phyloP scores from a whole-genome alignment of 2,113 vertebrate genomes.

The Scomber japonicus region DNA sequence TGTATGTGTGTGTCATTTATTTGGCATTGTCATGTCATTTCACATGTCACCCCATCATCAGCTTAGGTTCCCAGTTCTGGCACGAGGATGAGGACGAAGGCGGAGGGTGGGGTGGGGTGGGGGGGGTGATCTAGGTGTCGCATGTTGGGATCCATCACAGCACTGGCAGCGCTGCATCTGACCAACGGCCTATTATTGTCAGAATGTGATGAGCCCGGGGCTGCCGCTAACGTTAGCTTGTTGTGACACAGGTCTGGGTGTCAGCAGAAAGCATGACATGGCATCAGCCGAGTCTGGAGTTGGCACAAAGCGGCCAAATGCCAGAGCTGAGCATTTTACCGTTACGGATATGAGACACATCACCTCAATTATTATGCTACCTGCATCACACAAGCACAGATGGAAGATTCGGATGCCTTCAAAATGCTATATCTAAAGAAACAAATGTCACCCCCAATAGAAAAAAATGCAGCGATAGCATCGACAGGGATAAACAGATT shows the following conservation, averaged over 20 bases:
- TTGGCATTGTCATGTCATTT: conserved; percentile 65
- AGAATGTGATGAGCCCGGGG: conserved; percentile 58
- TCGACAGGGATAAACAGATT: conserved; percentile 53
- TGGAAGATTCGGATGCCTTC: conserved; percentile 32
- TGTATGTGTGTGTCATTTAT: conserved; percentile 52
- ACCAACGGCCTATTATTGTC: conserved; percentile 83
- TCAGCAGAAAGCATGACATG: conserved; percentile 73
- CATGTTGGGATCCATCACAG: conserved; percentile 60
- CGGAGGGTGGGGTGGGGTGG: too few relatives aligned
- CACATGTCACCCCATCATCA: conserved; percentile 60
- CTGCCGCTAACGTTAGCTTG: conserved; percentile 55
- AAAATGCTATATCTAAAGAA: conserved; percentile 25
- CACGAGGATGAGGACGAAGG: not conserved
- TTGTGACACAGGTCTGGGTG: conserved; percentile 77
- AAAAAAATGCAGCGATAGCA: conserved; percentile 4
- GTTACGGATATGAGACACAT: conserved; percentile 16
- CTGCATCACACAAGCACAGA: conserved; percentile 37
- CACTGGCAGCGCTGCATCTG: conserved; percentile 59
- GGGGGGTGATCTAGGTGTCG: conserved; percentile 38
- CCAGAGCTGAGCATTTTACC: conserved; percentile 5
- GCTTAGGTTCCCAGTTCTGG: conserved; percentile 30
- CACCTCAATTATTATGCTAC: conserved; percentile 27
- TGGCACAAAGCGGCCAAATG: conserved; percentile 47
- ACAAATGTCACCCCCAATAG: conserved; percentile 26
- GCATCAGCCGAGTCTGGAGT: conserved; percentile 59